Evolutionary conservation across 2,888 invertebrate genomes (phyloP).

Genomic region (Scaptomyza parva): DNA sequence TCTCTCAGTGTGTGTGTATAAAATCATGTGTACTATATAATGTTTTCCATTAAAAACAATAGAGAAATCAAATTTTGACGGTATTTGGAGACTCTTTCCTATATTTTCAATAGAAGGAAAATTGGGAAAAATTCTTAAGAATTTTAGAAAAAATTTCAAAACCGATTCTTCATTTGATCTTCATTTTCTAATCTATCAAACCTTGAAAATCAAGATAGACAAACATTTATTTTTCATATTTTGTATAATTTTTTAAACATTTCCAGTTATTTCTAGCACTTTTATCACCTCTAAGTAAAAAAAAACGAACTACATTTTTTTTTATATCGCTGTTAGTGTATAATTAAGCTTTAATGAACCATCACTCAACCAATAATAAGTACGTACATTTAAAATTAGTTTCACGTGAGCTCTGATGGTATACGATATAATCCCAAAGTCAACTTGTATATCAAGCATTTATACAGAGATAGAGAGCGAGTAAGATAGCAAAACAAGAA

Average conservation of each 20-base stretch:
- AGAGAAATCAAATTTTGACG: background rate
- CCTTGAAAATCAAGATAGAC: background rate
- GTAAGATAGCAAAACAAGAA: slow-evolving; percentile 2
- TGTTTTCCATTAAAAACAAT: slow-evolving; percentile 9
- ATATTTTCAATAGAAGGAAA: background rate
- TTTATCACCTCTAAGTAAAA: background rate
- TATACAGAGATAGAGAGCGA: too few species aligned
- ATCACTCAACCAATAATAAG: background rate
- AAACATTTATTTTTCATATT: background rate
- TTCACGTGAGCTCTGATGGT: background rate
- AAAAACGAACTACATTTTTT: background rate
- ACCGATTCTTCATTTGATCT: too few species aligned
- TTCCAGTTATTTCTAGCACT: background rate
- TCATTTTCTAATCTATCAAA: too few species aligned
- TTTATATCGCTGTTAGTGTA: background rate
- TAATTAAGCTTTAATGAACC: background rate
- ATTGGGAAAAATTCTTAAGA: background rate
- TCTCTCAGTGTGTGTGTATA: background rate
- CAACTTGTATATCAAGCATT: slow-evolving; percentile 10
- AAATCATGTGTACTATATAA: slow-evolving; percentile 1
- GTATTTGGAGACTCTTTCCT: slow-evolving; percentile 18
- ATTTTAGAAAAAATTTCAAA: too few species aligned
- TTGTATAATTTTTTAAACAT: background rate
- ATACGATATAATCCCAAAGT: slow-evolving; percentile 3
- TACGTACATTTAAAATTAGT: background rate